These are phyloP conservation scores for Lophotriccus pileatus DNA, from an alignment of 2,797 vertebrate genomes.

Conservation along the genomic window DNA sequence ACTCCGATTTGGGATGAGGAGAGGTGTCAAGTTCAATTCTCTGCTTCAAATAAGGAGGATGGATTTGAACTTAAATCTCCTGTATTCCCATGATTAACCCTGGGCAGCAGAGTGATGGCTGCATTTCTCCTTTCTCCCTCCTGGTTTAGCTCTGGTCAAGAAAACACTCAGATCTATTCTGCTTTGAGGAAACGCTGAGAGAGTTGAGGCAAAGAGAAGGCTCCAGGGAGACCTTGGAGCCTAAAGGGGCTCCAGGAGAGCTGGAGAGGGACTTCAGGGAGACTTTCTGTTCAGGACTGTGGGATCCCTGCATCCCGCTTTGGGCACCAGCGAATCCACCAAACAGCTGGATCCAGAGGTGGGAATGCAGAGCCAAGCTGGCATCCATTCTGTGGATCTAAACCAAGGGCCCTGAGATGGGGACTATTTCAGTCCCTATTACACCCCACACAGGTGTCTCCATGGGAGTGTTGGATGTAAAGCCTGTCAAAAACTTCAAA, in stretches of 20 bases:
- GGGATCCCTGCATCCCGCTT: neutral
- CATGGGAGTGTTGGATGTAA: neutral
- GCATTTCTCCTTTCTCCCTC: neutral
- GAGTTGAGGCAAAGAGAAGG: neutral
- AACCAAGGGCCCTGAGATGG: accelerated
- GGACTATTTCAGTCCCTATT: neutral
- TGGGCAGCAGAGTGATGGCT: neutral
- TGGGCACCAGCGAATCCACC: neutral
- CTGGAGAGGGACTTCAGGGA: no score
- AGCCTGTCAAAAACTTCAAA: neutral
- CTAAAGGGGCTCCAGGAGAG: neutral
- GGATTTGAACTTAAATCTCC: constrained; percentile 28
- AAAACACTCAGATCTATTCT: neutral
- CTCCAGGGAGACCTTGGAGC: neutral
- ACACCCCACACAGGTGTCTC: neutral
- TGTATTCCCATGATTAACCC: neutral
- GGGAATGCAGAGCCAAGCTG: neutral
- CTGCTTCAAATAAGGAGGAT: constrained; percentile 38
- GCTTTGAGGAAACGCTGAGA: neutral
- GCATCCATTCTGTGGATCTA: neutral
- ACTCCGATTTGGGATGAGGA: neutral
- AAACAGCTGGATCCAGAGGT: neutral
- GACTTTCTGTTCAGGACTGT: neutral
- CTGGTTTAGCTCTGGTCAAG: neutral
- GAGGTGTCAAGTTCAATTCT: constrained; percentile 53